A percentile compares a stretch with the other conserved stretches of the same genome.
These are phyloP conservation scores for Sporophila hypoxantha DNA, from an alignment of 2,113 vertebrate species.

Conservation along the genomic window DNA sequence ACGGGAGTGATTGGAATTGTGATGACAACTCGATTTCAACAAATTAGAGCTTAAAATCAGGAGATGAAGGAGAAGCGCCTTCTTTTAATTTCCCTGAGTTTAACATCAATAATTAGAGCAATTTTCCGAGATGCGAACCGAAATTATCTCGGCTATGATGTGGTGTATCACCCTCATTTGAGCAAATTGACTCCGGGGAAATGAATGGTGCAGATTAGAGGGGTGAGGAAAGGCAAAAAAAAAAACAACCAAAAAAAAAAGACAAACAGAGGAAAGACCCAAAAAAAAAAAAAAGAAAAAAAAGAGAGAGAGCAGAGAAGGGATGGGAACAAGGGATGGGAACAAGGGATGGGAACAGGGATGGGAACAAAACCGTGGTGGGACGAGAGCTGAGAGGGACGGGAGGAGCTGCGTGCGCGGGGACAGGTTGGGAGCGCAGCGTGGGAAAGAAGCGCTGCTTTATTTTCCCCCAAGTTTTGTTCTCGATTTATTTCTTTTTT, in stretches of 20 bases:
- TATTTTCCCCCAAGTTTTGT: neutral
- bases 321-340: neutral
- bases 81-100: constrained; percentile 93
- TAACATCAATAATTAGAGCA: constrained; percentile 98
- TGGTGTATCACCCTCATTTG: constrained; percentile 77
- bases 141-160: constrained; percentile 78
- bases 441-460: neutral
- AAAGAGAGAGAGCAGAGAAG: neutral
- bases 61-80: constrained; percentile 88
- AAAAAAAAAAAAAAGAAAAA: neutral
- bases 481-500: neutral
- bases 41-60: constrained; percentile 91
- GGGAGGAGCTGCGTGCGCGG: neutral
- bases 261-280: neutral
- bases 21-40: constrained; percentile 93
- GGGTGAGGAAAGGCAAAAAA: neutral
- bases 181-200: constrained; percentile 77
- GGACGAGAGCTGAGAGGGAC: neutral
- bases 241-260: neutral
- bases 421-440: neutral
- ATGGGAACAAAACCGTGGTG: neutral
- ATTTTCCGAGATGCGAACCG: constrained; percentile 82
- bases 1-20: constrained; percentile 93
- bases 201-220: constrained; percentile 69
- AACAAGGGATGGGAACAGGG: too few relatives aligned